Evolutionary conservation across 1,140 invertebrate genomes (phyloP).

Genomic region (Drosophila seguyi): DNA sequence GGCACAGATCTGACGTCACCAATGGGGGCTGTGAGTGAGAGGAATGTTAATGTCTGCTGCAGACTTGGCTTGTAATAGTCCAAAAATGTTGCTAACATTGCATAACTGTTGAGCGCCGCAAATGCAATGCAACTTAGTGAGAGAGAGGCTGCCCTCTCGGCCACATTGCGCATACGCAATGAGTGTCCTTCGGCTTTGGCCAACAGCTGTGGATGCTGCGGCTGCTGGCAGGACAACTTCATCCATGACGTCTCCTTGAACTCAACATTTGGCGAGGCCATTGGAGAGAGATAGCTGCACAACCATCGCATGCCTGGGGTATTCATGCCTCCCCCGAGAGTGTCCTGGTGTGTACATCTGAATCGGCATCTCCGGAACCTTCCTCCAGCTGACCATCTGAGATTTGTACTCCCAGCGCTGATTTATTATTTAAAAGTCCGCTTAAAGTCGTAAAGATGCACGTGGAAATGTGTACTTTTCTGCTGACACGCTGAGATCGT

Average conservation of each 20-base stretch:
- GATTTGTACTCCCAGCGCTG: background rate
- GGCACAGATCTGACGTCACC: slow-evolving; percentile 58
- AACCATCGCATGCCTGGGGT: slow-evolving; percentile 13
- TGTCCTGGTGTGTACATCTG: slow-evolving; percentile 21
- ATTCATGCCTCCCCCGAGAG: slow-evolving; percentile 34
- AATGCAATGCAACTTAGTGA: slow-evolving; percentile 36
- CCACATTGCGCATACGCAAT: slow-evolving; percentile 33
- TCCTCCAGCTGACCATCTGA: slow-evolving; percentile 19
- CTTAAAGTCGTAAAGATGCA: slow-evolving; percentile 46
- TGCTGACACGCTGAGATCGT: background rate
- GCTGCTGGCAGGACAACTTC: slow-evolving; percentile 41
- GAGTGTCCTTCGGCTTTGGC: slow-evolving; percentile 53
- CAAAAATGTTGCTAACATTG: slow-evolving; percentile 54
- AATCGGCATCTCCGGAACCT: slow-evolving; percentile 31
- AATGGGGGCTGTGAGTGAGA: slow-evolving; percentile 8
- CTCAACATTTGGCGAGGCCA: slow-evolving; percentile 79
- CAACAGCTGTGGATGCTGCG: slow-evolving; percentile 71
- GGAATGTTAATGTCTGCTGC: slow-evolving; percentile 40
- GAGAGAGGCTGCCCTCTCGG: slow-evolving; percentile 5
- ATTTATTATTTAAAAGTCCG: slow-evolving; percentile 51
- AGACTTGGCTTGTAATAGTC: slow-evolving; percentile 32
- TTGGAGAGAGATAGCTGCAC: slow-evolving; percentile 25
- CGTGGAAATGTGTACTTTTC: slow-evolving; percentile 1
- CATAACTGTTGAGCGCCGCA: slow-evolving; percentile 68
- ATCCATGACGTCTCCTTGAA: slow-evolving; percentile 80